These are phyloP conservation scores for Phalloptychus januarius DNA, from an alignment of 2,797 vertebrate genomes.

Conservation along the genomic window DNA sequence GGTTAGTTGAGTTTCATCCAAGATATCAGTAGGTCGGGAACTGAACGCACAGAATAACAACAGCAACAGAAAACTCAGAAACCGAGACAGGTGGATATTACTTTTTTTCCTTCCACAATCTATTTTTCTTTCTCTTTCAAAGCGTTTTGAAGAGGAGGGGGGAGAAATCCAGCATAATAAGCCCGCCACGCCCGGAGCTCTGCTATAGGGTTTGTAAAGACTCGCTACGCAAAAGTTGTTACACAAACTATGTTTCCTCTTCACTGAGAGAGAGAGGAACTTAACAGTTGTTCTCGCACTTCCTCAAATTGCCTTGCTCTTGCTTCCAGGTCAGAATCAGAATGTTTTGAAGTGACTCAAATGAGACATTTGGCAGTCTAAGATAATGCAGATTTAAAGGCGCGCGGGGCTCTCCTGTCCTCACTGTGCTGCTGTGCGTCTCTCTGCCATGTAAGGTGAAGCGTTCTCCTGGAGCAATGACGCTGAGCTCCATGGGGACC, in stretches of 20 bases:
- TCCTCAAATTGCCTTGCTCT: conserved; percentile 18
- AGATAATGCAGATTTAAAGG: background rate
- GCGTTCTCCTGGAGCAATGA: conserved; percentile 66
- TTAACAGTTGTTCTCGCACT: background rate
- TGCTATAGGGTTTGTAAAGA: conserved; percentile 38
- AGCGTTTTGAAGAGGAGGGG: conserved; percentile 47
- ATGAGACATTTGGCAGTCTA: background rate
- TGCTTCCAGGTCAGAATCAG: conserved; percentile 1
- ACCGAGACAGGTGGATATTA: background rate
- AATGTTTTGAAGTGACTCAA: background rate
- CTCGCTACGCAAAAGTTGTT: conserved; percentile 45
- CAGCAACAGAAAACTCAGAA: background rate
- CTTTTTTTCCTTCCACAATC: background rate
- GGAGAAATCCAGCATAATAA: conserved; percentile 84
- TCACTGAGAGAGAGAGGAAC: conserved; percentile 15
- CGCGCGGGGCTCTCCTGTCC: background rate
- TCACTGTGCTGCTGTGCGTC: conserved; percentile 13
- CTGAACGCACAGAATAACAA: conserved; percentile 22
- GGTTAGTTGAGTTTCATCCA: conserved; percentile 7
- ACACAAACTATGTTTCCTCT: conserved; percentile 48
- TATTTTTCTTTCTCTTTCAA: background rate
- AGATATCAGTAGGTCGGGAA: conserved; percentile 14
- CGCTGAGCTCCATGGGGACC: conserved; percentile 90
- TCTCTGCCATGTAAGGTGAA: conserved; percentile 43
- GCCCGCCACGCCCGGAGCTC: conserved; percentile 84